Evolutionary conservation across 2,113 vertebrate species (phyloP), one percentile per base, ranked within the genome.

Genomic region (Datnioides undecimradiatus): DNA sequence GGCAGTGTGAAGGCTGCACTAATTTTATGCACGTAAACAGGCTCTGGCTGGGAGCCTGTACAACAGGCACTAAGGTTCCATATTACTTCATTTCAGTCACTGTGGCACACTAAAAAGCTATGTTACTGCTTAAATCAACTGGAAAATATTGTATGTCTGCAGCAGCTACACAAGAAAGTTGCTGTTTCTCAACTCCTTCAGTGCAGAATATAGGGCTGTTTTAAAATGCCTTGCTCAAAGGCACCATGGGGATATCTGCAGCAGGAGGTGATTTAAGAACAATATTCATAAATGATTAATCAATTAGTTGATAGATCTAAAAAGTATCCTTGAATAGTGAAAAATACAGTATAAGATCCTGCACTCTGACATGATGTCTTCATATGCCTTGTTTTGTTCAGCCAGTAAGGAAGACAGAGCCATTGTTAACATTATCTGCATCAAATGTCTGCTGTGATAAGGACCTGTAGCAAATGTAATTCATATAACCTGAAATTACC

Each of bases 21-120:
- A 96, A 96, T 95, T 96, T 95, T 96, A 97, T 87, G 82, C 90
- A 87, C 79, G 90, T 91, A 92, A 93, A 92, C 92, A 91, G 84
- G 86, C 79, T 83, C 49, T 63, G 77, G 58, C 80, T 84, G 67
- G 14, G 60, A 79, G 74, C 23, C 49, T 8, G 45, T 7, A 17
- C 31, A 63, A 68, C 63, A 45, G 34, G 33, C 48, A 67, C 16
- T 40, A 4, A 48, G 3, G 29, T 19, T 16, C 9, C 6, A 17
- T 12, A 38, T 16, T 27, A 27, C 25, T 64, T 43, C 3, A 34
- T 25, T 55, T 23, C 10, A 19, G 14, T 80, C 76, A n/a, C 6
- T 27, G 54, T 17, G 5, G 5, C 4, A 17, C 23, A 64, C 59
- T 54, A 23, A 49, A 25, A n/a, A 10, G 54, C 25, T n/a, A 21